phyloP scores from a whole-genome alignment of 2,113 vertebrate species.

The Ramphastos sulfuratus region DNA sequence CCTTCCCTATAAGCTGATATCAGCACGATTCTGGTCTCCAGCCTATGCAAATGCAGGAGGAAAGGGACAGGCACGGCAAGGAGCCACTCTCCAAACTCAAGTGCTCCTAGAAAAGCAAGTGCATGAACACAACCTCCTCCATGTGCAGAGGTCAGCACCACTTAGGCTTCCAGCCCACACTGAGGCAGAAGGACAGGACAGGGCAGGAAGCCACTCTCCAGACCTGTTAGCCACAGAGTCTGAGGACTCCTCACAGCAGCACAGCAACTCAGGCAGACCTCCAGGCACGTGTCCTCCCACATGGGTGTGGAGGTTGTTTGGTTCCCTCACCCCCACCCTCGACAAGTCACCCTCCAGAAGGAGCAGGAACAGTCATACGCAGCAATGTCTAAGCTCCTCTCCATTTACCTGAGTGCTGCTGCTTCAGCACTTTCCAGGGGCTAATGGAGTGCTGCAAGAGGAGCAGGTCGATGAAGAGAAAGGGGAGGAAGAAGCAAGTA shows the following conservation, averaged over 20 bases:
- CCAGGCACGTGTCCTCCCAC: not conserved
- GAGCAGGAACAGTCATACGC: not conserved
- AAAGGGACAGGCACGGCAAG: not conserved
- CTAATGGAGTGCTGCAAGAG: not conserved
- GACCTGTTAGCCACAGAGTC: not conserved
- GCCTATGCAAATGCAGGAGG: not conserved
- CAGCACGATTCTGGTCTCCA: not conserved
- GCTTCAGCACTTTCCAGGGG: slow-evolving; percentile 45
- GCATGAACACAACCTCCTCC: not conserved
- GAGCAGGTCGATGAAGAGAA: not conserved
- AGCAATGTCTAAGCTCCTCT: slow-evolving; percentile 56
- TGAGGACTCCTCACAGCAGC: not conserved
- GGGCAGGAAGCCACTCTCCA: not conserved
- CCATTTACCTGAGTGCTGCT: slow-evolving; percentile 22
- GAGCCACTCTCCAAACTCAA: not conserved
- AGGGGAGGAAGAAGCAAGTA: rapidly evolving
- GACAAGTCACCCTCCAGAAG: not conserved
- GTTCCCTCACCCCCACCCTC: not conserved
- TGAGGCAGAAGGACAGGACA: not conserved
- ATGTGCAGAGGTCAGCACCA: rapidly evolving
- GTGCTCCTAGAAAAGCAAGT: not conserved
- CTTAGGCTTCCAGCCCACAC: not conserved
- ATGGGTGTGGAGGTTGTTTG: rapidly evolving
- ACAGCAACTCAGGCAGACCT: not conserved
- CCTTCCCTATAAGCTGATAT: not conserved